phyloP scores from a whole-genome alignment of 2,797 vertebrate genomes.

The Acropternis orthonyx region DNA sequence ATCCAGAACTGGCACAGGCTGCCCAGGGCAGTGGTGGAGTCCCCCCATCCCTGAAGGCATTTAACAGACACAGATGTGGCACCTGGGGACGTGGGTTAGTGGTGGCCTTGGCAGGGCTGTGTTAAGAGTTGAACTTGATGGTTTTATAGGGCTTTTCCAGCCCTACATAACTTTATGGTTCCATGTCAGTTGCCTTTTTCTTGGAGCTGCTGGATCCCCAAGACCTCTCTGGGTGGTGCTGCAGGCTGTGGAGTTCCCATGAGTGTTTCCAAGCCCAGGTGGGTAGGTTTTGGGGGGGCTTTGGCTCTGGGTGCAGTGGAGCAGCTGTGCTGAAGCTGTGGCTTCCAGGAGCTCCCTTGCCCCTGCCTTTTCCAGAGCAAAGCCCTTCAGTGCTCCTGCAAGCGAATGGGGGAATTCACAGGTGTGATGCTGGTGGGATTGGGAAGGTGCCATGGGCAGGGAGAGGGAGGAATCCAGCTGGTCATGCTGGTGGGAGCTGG shows the following conservation, averaged over 20 bases:
- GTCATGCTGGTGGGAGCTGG: fast-evolving
- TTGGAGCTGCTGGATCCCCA: background rate
- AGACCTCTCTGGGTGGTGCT: fast-evolving
- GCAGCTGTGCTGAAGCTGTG: fast-evolving
- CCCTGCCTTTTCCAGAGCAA: fast-evolving
- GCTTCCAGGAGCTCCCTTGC: background rate
- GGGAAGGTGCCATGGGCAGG: background rate
- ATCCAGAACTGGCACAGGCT: background rate
- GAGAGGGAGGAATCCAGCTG: background rate
- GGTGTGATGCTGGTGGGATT: background rate
- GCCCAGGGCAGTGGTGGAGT: background rate
- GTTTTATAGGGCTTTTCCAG: background rate
- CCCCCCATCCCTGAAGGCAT: background rate
- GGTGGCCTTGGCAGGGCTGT: background rate
- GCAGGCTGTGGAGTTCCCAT: background rate
- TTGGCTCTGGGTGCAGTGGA: fast-evolving
- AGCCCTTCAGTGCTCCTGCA: background rate
- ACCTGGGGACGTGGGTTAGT: fast-evolving
- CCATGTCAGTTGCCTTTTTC: background rate
- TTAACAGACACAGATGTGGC: background rate
- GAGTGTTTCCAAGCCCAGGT: background rate
- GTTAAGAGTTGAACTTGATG: background rate
- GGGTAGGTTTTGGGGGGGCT: background rate
- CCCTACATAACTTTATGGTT: fast-evolving
- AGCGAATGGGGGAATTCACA: background rate